These are phyloP conservation scores for Formica aserva DNA, from an alignment of 2,888 invertebrate species.

Conservation along the genomic window DNA sequence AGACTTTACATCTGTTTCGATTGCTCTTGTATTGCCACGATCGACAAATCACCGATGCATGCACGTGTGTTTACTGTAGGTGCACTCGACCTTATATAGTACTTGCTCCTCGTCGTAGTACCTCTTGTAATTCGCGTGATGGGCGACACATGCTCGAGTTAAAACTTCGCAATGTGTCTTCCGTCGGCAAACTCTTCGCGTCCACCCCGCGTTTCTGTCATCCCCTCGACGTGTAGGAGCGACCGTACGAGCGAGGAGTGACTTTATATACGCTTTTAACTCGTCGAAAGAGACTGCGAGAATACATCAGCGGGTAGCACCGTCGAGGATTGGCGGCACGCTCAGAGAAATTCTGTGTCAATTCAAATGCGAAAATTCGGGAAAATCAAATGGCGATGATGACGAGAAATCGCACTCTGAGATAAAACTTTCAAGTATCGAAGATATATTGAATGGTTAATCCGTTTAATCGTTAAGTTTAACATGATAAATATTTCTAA, in stretches of 20 bases:
- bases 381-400: conserved; percentile 2
- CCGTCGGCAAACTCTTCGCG: conserved; percentile 50
- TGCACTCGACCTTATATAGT: conserved; percentile 61
- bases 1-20: neutral
- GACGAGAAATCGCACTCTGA: neutral
- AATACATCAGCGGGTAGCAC: conserved; percentile 63
- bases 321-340: conserved; percentile 28
- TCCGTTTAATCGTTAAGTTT: conserved; percentile 13
- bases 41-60: conserved; percentile 25
- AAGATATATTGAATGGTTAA: neutral
- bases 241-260: conserved; percentile 66
- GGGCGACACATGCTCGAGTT: conserved; percentile 81
- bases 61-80: conserved; percentile 62
- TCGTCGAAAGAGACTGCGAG: conserved; percentile 67
- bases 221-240: conserved; percentile 49
- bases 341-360: conserved; percentile 53
- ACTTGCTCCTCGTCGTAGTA: conserved; percentile 47
- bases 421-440: neutral
- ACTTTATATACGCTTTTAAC: conserved; percentile 64
- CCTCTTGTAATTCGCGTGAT: conserved; percentile 80
- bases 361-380: conserved; percentile 38
- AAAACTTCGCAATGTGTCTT: conserved; percentile 79
- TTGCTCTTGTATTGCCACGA: neutral
- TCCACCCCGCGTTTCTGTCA: conserved; percentile 50
- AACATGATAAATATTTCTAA: conserved; percentile 5